These are phyloP conservation scores for Callorhinus ursinus DNA, from an alignment of 2,113 vertebrate species.

Conservation along the genomic window DNA sequence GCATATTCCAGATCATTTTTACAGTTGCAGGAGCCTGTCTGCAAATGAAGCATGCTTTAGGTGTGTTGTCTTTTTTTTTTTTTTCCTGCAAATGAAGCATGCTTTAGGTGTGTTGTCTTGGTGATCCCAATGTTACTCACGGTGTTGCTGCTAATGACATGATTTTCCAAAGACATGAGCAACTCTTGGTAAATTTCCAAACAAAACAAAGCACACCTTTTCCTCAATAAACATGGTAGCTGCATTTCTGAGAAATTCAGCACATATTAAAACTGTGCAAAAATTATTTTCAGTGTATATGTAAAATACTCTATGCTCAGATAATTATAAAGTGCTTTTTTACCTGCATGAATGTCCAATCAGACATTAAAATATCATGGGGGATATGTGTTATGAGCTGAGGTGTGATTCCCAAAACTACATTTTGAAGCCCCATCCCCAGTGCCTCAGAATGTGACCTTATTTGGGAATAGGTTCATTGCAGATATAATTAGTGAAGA, in stretches of 20 bases:
- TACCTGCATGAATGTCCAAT: not conserved
- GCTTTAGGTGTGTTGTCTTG: not conserved
- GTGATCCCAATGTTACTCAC: not conserved
- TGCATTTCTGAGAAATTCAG: constrained; percentile 17
- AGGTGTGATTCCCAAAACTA: not conserved
- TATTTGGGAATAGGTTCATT: not conserved
- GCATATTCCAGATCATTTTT: not conserved
- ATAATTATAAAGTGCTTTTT: not conserved
- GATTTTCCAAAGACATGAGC: not conserved
- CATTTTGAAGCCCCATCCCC: not conserved
- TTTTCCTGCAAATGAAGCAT: not conserved
- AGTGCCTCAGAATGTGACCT: not conserved
- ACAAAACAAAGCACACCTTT: not conserved
- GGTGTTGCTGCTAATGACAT: not conserved
- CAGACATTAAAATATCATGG: not conserved
- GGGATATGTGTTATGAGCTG: not conserved
- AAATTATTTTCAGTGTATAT: not conserved
- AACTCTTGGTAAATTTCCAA: not conserved
- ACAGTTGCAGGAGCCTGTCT: not conserved
- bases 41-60: not conserved
- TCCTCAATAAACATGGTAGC: not conserved
- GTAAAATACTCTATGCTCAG: not conserved
- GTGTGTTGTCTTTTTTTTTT: not conserved
- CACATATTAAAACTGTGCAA: not conserved
- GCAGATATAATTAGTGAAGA: not conserved